Base-by-base conservation (phyloP, 2,797 vertebrate genomes). In the Lophius americanus region DNA sequence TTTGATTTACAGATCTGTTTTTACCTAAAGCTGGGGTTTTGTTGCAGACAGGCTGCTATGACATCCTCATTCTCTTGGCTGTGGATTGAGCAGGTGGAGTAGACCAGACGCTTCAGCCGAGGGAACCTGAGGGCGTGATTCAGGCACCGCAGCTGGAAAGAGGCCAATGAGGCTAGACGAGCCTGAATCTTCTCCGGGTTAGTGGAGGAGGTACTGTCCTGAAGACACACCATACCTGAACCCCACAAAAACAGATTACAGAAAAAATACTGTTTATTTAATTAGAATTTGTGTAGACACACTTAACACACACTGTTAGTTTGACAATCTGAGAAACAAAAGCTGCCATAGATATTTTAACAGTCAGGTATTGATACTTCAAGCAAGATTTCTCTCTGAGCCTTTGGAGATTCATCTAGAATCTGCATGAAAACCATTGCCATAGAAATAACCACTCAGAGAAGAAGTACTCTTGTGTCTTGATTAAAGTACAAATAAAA, bases 51-150 rank as follows among this genome's bases (percentile, higher is more conserved):
- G 0, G 89, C 87, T 0, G 57, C 44, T 0, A 99, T 88, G 4
- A 99, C 95, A 0, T 97, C 95, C 86, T 99, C 98, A 0, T 98
- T 98, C 90, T 99, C 97, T 83, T 98, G 91, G 2, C 50, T 82
- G 89, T 96, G 94, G 51, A 96, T 35, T 0, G 98, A 99, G 85
- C 98, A 99, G 1, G 97, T 99, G 73, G 98, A 99, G 80, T 98
- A 99, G 53, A 94, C 93, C 0, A 98, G 79, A 6, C 93, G 94
- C 60, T 54, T 92, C 64, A 98, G 82, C 7, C 89, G 84, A 0
- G 96, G 97, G 78, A 99, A 98, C 32, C 66, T 74, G 64, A 99
- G 91, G 0, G 93, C 94, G 0, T 98, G 97, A 59, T 88, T 92
- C 65, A 99, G 78, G 49, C 91, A 94, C 0, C 79, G 93, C 67